Evolutionary conservation across 2,797 vertebrate genomes (phyloP).

Genomic region (Ibycter americanus): DNA sequence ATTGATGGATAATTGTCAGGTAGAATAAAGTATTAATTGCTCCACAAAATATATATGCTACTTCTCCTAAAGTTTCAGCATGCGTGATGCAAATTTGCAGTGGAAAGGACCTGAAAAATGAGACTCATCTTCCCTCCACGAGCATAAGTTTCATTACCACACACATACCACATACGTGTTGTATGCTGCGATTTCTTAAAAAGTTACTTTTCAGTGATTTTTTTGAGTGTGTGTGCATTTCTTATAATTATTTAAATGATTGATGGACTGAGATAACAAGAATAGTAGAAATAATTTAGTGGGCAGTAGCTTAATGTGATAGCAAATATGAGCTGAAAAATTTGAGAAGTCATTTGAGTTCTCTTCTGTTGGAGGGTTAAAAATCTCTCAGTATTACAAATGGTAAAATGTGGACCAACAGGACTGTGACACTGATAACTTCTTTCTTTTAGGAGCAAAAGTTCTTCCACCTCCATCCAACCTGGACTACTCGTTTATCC

Average conservation of each 20-base stretch:
- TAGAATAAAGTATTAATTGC: background rate
- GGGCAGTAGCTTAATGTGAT: background rate
- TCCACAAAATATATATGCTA: background rate
- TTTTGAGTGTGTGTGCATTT: background rate
- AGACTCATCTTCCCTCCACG: fast-evolving
- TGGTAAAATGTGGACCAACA: background rate
- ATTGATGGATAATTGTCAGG: background rate
- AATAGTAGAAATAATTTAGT: background rate
- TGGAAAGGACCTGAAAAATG: background rate
- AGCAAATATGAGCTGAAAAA: fast-evolving
- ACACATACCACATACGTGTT: no score
- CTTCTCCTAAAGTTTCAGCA: background rate
- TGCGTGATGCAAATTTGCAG: fast-evolving
- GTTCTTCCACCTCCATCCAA: slow-evolving; percentile 66
- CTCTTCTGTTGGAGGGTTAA: background rate
- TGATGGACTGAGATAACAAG: background rate
- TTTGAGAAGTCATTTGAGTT: background rate
- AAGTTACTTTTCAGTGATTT: background rate
- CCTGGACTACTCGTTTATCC: slow-evolving; percentile 65
- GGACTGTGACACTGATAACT: background rate
- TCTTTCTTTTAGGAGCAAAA: slow-evolving; percentile 47
- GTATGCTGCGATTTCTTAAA: background rate
- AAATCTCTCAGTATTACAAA: background rate
- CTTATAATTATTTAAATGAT: background rate
- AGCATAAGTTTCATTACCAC: background rate